phyloP scores from a whole-genome alignment of 2,888 invertebrate species.

The Drosophila diplacantha region DNA sequence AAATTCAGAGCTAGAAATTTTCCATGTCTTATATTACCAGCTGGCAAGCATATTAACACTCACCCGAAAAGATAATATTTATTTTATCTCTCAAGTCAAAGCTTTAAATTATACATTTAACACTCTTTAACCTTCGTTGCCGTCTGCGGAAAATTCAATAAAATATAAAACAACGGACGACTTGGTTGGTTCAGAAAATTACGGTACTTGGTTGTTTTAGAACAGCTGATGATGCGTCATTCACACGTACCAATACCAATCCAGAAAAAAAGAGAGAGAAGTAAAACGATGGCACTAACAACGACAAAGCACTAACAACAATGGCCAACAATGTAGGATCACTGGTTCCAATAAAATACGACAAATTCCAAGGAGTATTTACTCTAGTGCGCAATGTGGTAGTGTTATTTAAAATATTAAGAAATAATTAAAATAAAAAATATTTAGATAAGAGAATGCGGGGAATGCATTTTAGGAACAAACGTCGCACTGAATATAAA shows the following conservation, averaged over 20 bases:
- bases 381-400: background rate
- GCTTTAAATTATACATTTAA: background rate
- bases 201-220: slow-evolving; percentile 45
- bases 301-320: slow-evolving; percentile 19
- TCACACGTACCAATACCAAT: slow-evolving; percentile 44
- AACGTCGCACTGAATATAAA: background rate
- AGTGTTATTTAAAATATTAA: background rate
- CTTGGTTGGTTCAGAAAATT: slow-evolving; percentile 49
- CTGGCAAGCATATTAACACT: slow-evolving; percentile 21
- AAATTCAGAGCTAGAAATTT: background rate
- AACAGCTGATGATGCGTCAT: slow-evolving; percentile 72
- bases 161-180: slow-evolving; percentile 58
- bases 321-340: slow-evolving; percentile 29
- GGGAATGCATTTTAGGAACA: background rate
- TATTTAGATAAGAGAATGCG: background rate
- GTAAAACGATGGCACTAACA: slow-evolving; percentile 3
- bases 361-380: background rate
- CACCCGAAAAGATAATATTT: slow-evolving; percentile 8
- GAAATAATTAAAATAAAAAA: too few relatives aligned
- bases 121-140: slow-evolving; percentile 18
- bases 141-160: slow-evolving; percentile 66
- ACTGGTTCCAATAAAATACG: background rate
- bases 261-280: slow-evolving; percentile 20
- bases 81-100: background rate
- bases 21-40: slow-evolving; percentile 9